Base-by-base conservation (phyloP, 2,797 vertebrate genomes). In the Melanotaenia nigrans region DNA sequence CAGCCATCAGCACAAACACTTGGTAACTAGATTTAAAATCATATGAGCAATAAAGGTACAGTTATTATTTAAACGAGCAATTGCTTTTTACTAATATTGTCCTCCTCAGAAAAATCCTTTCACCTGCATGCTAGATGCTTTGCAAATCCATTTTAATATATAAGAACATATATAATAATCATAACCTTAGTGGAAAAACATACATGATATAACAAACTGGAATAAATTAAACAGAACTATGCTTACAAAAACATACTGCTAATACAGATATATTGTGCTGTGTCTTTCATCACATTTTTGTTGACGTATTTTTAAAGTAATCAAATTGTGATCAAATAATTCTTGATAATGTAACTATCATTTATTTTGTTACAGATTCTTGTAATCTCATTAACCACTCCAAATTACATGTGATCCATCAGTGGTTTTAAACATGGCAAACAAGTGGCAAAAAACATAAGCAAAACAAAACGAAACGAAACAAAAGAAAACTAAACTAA, bases 1-100 rank as follows among this genome's bases (percentile, higher is more conserved):
- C 85, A 97, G 94, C 90, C 86, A 96, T 66, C 75, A 1, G 20
- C 90, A 96, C 86, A 96, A 91, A 73, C 95, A 91, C 71, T 92
- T 97, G 96, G 97, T 98, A 77, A 85, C 11, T 78, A 32, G 0
- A 51, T 24, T 53, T 36, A 0, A 24, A 77, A 51, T 35, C 3
- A 33, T 30, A 30, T 3, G 24, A 49, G 7, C 20, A 1, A 12
- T 3, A 25, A 45, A 25, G 3, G 11, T 25, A 11, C 10, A 60
- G 9, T 61, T 16, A 25, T 20, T 3, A 38, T 24, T 28, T n/a
- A 5, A 38, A 51, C 11, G 7, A 1, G 4, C 0, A 9, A 35
- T 28, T 40, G 22, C 5, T 25, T 53, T 22, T 42, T 42, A 42
- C 40, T 16, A 42, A 42, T 14, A 42, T 16, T 42, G 40, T 13